Evolutionary conservation across 2,113 vertebrate species (phyloP), one percentile per base, ranked within the genome.

Genomic region (Oophaga pumilio): DNA sequence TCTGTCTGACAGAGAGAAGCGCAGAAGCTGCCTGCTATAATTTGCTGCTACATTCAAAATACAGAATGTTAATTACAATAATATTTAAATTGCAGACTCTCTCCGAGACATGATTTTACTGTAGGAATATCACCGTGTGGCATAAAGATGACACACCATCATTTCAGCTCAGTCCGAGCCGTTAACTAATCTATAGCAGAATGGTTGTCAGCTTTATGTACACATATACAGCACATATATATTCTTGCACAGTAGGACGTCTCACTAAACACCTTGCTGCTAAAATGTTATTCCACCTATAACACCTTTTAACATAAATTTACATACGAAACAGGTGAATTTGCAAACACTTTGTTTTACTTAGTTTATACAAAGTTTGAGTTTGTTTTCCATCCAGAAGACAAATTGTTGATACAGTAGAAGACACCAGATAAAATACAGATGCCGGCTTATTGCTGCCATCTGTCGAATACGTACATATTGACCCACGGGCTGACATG

Each of bases 31-130:
- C 5, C 15, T 60, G 43, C 1, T 64, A 50, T 68, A 15, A 82
- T 68, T 68, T 82, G 60, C 80, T 68, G 60, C 22, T 68, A 52
- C 60, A 22, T 52, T 52, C 22, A 50, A 50, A 82, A 68, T 50
- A 82, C 22, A 66, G 33, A 14, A n/a, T 17, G 43, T 8, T 82
- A 68, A 82, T 68, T 82, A 68, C 33, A 68, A 66, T 82, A 82
- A 82, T 66, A 82, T 64, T 68, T 9, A 82, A 82, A 50, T 49
- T 43, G 11, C 17, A 15, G 62, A 68, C 22, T 12, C 33, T 24
- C 68, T 14, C 24, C 20, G 56, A 80, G 17, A 77, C 14, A 33
- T 56, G 24, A 28, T 14, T n/a, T 2, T 43, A 43, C 33, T 43
- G 33, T 43, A 43, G 33, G 33, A 43, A 43, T 43, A 43, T 43